Evolutionary conservation across 2,888 invertebrate genomes (phyloP).

Genomic region (Criorhina ranunculi): DNA sequence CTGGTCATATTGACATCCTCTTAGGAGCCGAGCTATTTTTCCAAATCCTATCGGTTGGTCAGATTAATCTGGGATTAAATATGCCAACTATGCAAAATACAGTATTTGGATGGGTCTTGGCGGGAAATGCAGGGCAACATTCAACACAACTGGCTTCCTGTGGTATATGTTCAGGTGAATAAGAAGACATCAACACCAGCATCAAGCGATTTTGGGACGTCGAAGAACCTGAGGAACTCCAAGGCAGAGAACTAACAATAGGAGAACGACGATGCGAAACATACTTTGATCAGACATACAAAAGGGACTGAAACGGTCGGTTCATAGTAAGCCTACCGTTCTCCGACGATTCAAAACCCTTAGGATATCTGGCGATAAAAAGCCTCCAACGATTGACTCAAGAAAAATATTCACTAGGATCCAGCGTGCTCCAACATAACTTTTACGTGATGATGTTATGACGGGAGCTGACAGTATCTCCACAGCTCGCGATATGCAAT

Average conservation of each 20-base stretch:
- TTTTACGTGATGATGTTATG: constrained; percentile 14
- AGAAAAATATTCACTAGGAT: not conserved
- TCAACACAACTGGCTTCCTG: not conserved
- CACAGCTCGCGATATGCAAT: constrained; percentile 7
- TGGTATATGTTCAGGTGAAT: not conserved
- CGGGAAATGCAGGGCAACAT: no score
- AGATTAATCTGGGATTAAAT: no score
- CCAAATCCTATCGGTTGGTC: no score
- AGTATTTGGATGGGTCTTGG: no score
- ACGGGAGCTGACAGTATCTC: not conserved
- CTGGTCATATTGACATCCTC: no score
- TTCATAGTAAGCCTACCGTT: no score
- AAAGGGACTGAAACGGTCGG: not conserved
- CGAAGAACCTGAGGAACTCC: not conserved
- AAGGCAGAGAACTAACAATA: not conserved
- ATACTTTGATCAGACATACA: not conserved
- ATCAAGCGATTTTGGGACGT: not conserved
- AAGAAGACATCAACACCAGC: not conserved
- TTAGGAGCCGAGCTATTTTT: no score
- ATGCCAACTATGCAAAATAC: no score
- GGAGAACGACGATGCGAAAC: not conserved
- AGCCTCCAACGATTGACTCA: not conserved
- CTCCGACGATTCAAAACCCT: no score
- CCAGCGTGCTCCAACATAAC: not conserved
- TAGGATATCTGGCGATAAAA: not conserved